Evolutionary conservation across 2,113 vertebrate genomes (phyloP), one percentile per base, ranked within the genome.

Genomic region (Ornithorhynchus anatinus): DNA sequence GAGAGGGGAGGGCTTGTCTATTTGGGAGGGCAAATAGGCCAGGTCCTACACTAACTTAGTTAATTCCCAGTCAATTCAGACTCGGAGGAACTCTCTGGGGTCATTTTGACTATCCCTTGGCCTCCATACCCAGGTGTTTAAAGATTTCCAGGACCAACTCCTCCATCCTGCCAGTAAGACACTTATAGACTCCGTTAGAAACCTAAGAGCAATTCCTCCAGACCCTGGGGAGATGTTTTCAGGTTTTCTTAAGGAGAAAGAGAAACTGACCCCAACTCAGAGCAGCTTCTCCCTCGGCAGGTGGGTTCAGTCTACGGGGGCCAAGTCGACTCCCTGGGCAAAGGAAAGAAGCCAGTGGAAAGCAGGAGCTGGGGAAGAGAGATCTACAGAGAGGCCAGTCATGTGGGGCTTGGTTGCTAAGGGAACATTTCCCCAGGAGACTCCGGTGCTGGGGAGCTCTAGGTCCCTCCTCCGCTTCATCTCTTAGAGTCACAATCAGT

Each of bases 391-490:
- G 84, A 86, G 80, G 71, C 57, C 37, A 58, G 32, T 31, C 33
- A 56, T 7, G 19, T 47, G 38, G 45, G 48, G n/a, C 56, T 32
- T 74, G 58, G 89, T 90, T 88, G 71, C 83, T 79, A 86, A 84
- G 89, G 89, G 87, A 89, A 89, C 81, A 73, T 75, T 66, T 73
- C 84, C 85, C 79, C 38, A 33, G 40, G 58, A 84, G 78, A 67
- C 78, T 67, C 62, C 48, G 51, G 82, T 23, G 77, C 52, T 58
- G 81, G 77, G 64, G 67, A 67, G 65, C 59, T 78, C 48, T 9
- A n/a, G 83, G 75, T 60, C 75, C 84, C 68, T 70, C 22, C 9
- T 14, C 25, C 11, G 9, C 23, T 9, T 12, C 78, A 72, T 61
- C 57, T 79, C 68, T 64, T 36, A 74, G 72, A 59, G 62, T 77